These are phyloP conservation scores for Siderastrea radians DNA, from an alignment of 92 coral and sea anemone genomes.

Conservation along the genomic window DNA sequence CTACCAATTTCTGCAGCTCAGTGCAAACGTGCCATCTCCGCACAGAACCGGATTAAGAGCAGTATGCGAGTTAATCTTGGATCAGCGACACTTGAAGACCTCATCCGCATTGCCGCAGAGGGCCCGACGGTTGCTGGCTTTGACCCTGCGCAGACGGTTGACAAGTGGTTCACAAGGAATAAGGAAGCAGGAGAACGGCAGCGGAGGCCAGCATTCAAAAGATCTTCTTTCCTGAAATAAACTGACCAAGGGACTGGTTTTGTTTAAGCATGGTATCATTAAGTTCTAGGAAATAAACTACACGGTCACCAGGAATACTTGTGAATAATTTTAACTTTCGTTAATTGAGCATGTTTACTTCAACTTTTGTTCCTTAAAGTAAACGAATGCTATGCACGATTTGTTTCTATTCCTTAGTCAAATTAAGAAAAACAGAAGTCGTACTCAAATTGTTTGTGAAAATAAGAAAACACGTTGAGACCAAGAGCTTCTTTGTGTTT, in stretches of 20 bases:
- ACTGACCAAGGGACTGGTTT: no score
- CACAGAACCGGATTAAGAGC: constrained; percentile 71
- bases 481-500: constrained; percentile 13
- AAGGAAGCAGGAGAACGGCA: constrained; percentile 48
- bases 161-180: constrained; percentile 27
- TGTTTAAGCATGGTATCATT: no score
- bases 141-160: constrained; percentile 52
- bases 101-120: constrained; percentile 52
- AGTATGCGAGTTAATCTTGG: constrained; percentile 53
- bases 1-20: constrained; percentile 70
- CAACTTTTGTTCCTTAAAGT: no score
- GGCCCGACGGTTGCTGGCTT: constrained; percentile 53
- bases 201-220: constrained; percentile 41
- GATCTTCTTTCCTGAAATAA: neutral
- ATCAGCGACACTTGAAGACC: constrained; percentile 56
- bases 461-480: neutral
- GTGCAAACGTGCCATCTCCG: constrained; percentile 61
- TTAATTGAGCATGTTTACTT: no score
- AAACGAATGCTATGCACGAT: no score
- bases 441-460: no score
- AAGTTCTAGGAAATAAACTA: no score
- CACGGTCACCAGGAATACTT: no score
- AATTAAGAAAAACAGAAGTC: no score
- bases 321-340: no score
- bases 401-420: no score